These are phyloP conservation scores for Aradophagus sp. DNA, from an alignment of 1,140 invertebrate genomes.

Conservation along the genomic window DNA sequence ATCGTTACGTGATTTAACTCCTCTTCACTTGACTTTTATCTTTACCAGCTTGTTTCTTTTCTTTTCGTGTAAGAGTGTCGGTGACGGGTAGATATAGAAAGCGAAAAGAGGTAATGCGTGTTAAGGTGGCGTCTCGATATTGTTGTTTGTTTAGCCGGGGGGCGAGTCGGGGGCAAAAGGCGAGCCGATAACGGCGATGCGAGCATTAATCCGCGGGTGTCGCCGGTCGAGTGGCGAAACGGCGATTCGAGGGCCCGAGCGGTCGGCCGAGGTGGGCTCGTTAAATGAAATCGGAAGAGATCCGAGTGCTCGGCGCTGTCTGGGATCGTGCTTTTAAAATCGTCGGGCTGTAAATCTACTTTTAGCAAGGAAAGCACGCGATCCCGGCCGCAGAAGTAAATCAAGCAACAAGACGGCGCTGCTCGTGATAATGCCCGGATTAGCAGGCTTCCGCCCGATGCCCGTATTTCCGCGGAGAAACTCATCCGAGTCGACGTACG, in stretches of 20 bases:
- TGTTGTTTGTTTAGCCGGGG: slow-evolving; percentile 42
- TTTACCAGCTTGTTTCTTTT: no score
- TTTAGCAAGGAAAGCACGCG: slow-evolving; percentile 59
- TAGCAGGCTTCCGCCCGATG: slow-evolving; percentile 55
- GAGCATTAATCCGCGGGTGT: slow-evolving; percentile 44
- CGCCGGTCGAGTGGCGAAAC: slow-evolving; percentile 39
- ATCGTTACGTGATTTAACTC: no score
- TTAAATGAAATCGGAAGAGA: slow-evolving; percentile 56
- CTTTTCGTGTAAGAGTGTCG: no score
- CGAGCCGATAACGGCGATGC: slow-evolving; percentile 24
- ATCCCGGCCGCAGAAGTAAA: slow-evolving; percentile 55
- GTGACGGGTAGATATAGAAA: no score
- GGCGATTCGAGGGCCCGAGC: slow-evolving; percentile 42
- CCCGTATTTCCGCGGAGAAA: slow-evolving; percentile 52
- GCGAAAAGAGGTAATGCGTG: not conserved
- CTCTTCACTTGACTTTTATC: no score
- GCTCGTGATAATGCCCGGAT: slow-evolving; percentile 58
- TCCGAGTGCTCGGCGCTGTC: slow-evolving; percentile 43
- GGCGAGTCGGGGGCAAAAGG: slow-evolving; percentile 1
- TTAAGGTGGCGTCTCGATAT: slow-evolving; percentile 27
- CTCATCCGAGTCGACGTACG: slow-evolving; percentile 49
- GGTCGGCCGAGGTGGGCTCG: slow-evolving; percentile 15
- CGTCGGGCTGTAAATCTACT: slow-evolving; percentile 59
- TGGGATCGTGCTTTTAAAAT: slow-evolving; percentile 54
- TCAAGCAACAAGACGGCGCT: slow-evolving; percentile 57